A percentile compares a stretch with the other conserved stretches of the same genome.
These are phyloP conservation scores for Fragum fragum DNA, from an alignment of 2,888 invertebrate species.

Conservation along the genomic window DNA sequence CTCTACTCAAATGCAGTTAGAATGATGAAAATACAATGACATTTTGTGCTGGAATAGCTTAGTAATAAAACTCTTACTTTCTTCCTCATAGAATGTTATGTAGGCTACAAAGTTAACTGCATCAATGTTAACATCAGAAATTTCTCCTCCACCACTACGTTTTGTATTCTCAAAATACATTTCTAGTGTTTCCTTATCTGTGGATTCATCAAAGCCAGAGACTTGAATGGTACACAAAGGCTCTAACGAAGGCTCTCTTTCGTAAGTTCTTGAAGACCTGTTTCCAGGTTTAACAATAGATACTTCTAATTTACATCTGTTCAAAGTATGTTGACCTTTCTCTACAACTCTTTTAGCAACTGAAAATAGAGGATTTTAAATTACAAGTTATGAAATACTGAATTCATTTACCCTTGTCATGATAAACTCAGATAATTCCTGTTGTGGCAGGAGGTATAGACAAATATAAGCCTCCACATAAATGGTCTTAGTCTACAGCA, in stretches of 20 bases:
- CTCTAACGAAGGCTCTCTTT: background rate
- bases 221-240: conserved; percentile 30
- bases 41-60: too few species aligned
- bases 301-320: background rate
- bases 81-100: background rate
- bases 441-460: too few species aligned
- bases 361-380: too few species aligned
- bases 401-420: too few species aligned
- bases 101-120: background rate
- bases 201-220: conserved; percentile 39
- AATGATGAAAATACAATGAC: too few species aligned
- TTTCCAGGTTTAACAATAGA: background rate
- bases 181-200: conserved; percentile 23
- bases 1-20: too few species aligned
- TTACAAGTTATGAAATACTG: too few species aligned
- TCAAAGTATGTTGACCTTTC: background rate
- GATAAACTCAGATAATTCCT: too few species aligned
- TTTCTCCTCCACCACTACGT: conserved; percentile 29
- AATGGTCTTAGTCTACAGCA: too few species aligned
- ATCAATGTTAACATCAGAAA: background rate
- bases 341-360: conserved; percentile 17
- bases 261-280: background rate
- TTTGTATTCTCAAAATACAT: conserved; percentile 35
- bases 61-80: background rate
- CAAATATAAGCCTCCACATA: too few species aligned